Conservation (phyloP, 2,113 vertebrate genomes). For the Glareola pratincola region DNA sequence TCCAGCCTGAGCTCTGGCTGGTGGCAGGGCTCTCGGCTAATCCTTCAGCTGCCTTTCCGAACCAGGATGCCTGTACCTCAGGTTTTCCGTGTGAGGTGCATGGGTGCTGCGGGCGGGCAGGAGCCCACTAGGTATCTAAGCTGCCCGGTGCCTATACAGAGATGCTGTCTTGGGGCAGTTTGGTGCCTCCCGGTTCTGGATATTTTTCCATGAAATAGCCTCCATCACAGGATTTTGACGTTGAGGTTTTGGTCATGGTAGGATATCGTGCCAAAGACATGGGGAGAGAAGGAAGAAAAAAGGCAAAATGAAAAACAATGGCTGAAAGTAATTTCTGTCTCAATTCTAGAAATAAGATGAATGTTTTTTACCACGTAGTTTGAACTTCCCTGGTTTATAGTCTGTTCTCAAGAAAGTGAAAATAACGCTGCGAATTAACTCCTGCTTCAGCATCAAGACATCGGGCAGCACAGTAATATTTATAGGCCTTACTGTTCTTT, state of each 20-base stretch:
- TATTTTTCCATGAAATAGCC: not conserved
- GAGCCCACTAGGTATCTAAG: not conserved
- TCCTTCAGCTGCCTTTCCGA: not conserved
- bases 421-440: not conserved
- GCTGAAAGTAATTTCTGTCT: not conserved
- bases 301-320: not conserved
- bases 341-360: not conserved
- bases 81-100: fast-evolving
- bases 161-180: not conserved
- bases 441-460: not conserved
- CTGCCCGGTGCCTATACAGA: not conserved
- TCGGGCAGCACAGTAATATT: not conserved
- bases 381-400: not conserved
- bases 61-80: not conserved
- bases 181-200: not conserved
- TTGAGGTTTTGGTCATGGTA: not conserved
- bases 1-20: not conserved
- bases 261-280: not conserved
- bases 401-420: not conserved
- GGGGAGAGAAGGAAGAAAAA: not conserved
- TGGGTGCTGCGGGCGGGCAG: not conserved
- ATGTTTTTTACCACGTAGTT: not conserved
- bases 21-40: not conserved
- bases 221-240: not conserved
- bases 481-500: not conserved